Base-by-base conservation (phyloP, 2,797 vertebrate genomes). In the Mus minutoides region DNA sequence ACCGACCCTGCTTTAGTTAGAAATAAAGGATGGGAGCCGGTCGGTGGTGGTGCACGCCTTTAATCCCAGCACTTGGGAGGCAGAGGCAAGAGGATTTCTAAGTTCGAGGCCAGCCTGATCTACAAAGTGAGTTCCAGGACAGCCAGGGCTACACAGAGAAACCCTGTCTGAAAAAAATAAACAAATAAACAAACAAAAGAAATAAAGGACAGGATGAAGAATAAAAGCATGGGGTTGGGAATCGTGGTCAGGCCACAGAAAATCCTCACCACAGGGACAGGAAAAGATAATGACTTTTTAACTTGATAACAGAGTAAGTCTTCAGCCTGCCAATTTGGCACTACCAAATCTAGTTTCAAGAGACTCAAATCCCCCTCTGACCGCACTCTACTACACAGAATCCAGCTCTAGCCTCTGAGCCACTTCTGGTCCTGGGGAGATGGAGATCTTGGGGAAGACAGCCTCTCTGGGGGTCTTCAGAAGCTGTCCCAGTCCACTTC, bases 401-500 rank as follows among this genome's bases (percentile, higher is more conserved):
- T 17, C 54, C 84, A 43, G 46, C 22, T 71, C 82, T 82, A 6
- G 69, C 21, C 26, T 82, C 69, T 78, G 24, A 49, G 46, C 29
- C 29, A 60, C 29, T 94, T 54, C 56, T 71, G 71, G 58, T 67
- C 40, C 16, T 24, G 12, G 31, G 21, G 43, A 52, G 22, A 17
- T 78, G 29, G 69, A 58, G 54, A 88, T 73, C 52, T 58, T 75
- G 86, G 16, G 52, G 85, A 75, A 56, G 69, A 43, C 40, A 34
- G n/a, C n/a, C 52, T 58, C n/a, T 75, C 40, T 54, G 5, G 34
- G 64, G 31, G 29, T n/a, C 49, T 71, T 73, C 84, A 29, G n/a
- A 87, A 82, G 73, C n/a, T 96, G 88, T 91, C 78, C 84, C 2
- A 73, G 56, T 91, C 54, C 1, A 93, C 22, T 64, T 95, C 62